These are phyloP conservation scores for Panthera uncia DNA, from an alignment of 2,113 vertebrate genomes.

Conservation along the genomic window DNA sequence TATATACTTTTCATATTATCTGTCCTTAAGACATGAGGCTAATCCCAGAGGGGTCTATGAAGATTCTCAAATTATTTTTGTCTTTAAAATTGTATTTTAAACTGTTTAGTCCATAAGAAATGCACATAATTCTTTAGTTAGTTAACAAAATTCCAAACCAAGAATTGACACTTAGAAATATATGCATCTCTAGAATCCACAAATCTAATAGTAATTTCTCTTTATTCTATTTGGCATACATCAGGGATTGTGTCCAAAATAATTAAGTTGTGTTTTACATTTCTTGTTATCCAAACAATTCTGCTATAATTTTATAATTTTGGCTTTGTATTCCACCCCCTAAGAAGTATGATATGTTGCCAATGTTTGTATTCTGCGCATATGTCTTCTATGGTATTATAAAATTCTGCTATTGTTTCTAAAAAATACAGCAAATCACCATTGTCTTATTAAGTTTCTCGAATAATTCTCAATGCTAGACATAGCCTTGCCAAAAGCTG, in stretches of 20 bases:
- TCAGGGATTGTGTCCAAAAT: slow-evolving; percentile 8
- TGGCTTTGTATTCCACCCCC: neutral
- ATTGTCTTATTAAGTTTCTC: neutral
- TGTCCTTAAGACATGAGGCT: neutral
- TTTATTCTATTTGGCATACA: neutral
- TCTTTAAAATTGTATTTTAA: neutral
- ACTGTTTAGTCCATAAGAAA: neutral
- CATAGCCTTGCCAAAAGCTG: neutral
- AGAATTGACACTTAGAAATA: neutral
- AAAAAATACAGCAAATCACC: neutral
- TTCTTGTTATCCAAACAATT: neutral
- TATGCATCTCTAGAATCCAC: neutral
- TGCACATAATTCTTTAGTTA: neutral
- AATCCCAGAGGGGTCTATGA: neutral
- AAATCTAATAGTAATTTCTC: neutral
- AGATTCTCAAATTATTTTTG: neutral
- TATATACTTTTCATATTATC: neutral
- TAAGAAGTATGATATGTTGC: neutral
- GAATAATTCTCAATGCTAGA: neutral
- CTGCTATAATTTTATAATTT: neutral
- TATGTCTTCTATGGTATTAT: neutral
- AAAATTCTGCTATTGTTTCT: neutral
- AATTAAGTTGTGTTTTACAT: neutral
- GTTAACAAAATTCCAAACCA: neutral
- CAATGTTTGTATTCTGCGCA: neutral